Conservation (phyloP, 1,140 invertebrate genomes). For the Bombus waltoni region DNA sequence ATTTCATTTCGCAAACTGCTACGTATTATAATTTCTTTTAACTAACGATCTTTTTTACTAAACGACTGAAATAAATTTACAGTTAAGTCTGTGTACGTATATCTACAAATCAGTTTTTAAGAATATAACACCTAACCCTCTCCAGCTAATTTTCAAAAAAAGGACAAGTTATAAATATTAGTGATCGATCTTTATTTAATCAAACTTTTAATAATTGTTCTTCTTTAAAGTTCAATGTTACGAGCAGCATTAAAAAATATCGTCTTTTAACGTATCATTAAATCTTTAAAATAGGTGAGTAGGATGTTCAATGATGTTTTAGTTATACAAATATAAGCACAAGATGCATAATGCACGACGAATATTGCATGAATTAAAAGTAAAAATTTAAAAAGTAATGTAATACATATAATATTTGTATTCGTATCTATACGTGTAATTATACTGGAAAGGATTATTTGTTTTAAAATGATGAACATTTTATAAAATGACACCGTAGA, state of each 20-base stretch:
- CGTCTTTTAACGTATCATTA: neutral
- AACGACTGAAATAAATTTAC: slow-evolving; percentile 44
- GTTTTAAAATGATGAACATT: neutral
- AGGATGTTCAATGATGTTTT: too few species aligned
- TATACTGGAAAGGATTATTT: neutral
- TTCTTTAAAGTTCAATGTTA: neutral
- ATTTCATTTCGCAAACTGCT: slow-evolving; percentile 40
- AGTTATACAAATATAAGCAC: too few species aligned
- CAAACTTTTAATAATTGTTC: neutral
- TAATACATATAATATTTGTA: neutral
- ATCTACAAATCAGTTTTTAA: slow-evolving; percentile 9
- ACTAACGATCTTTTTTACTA: neutral
- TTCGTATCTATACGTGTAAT: neutral
- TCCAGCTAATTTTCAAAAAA: neutral
- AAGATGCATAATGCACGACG: neutral
- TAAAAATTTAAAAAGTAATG: neutral
- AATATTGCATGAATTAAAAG: neutral
- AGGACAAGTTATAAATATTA: neutral
- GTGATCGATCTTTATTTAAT: neutral
- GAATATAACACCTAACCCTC: neutral
- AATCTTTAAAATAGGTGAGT: too few species aligned
- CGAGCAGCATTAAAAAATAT: neutral
- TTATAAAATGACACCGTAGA: neutral
- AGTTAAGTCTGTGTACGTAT: slow-evolving; percentile 27
- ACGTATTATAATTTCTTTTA: slow-evolving; percentile 50